Evolutionary conservation across 2,888 invertebrate genomes (phyloP).

Genomic region (Drosophila affinis): DNA sequence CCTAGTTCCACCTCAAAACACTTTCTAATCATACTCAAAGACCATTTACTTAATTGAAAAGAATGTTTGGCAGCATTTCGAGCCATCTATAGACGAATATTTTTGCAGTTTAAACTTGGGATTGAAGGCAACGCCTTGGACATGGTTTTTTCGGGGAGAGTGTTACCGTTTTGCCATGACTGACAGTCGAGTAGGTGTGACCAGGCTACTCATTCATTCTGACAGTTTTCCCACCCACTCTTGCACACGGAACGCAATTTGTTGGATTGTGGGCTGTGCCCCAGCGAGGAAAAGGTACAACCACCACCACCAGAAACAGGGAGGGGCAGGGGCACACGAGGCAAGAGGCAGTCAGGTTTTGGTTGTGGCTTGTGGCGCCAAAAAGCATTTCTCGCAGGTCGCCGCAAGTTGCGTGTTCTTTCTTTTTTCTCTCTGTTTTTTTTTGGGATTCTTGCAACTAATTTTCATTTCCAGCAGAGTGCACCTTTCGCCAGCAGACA

Average conservation of each 20-base stretch:
- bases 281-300: slow-evolving; percentile 68
- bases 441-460: slow-evolving; percentile 69
- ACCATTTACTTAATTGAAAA: slow-evolving; percentile 67
- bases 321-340: slow-evolving; percentile 22
- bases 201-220: slow-evolving; percentile 82
- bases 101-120: slow-evolving; percentile 52
- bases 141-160: slow-evolving; percentile 46
- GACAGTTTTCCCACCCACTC: slow-evolving; percentile 82
- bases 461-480: slow-evolving; percentile 79
- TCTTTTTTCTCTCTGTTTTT: slow-evolving; percentile 37
- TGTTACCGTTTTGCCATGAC: slow-evolving; percentile 55
- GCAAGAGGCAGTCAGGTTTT: slow-evolving; percentile 46
- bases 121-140: slow-evolving; percentile 67
- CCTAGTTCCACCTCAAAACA: slow-evolving; percentile 10
- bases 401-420: slow-evolving; percentile 61
- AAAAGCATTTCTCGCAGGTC: slow-evolving; percentile 70
- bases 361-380: slow-evolving; percentile 70
- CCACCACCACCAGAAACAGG: slow-evolving; percentile 25
- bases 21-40: slow-evolving; percentile 26
- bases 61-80: slow-evolving; percentile 24
- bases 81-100: slow-evolving; percentile 38
- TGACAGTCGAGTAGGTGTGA: slow-evolving; percentile 83
- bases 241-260: slow-evolving; percentile 79
- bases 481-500: slow-evolving; percentile 67
- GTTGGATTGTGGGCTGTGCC: slow-evolving; percentile 81